Evolutionary conservation across 2,113 vertebrate species (phyloP).

Genomic region (Herpailurus yagouaroundi): DNA sequence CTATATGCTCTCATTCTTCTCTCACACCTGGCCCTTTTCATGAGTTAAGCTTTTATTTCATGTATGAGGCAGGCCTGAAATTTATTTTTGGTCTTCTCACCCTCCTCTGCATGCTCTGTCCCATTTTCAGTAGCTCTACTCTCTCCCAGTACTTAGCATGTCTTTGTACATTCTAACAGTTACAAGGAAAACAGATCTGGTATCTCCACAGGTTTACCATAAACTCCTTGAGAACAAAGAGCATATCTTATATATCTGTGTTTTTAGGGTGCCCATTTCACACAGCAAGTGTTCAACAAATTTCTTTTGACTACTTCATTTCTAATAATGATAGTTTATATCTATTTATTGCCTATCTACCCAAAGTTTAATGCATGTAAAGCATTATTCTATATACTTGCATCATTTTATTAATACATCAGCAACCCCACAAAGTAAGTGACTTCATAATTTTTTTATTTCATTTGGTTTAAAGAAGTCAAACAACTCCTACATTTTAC

Average conservation of each 20-base stretch:
- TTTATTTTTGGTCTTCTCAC: not conserved
- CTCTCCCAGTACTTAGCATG: not conserved
- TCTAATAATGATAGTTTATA: not conserved
- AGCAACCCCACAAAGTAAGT: not conserved
- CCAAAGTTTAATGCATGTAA: not conserved
- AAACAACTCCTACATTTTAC: not conserved
- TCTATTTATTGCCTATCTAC: not conserved
- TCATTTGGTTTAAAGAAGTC: not conserved
- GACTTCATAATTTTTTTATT: not conserved
- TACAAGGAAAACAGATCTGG: not conserved
- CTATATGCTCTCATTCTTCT: not conserved
- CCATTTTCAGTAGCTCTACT: not conserved
- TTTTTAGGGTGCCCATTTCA: not conserved
- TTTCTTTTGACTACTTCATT: not conserved
- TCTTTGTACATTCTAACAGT: not conserved
- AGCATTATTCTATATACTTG: not conserved
- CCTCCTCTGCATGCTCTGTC: not conserved
- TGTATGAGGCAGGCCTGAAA: not conserved
- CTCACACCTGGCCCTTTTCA: not conserved
- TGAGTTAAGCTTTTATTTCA: slow-evolving; percentile 29
- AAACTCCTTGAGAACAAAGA: not conserved
- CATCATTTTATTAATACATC: not conserved
- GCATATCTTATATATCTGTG: not conserved
- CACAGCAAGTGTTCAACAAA: not conserved
- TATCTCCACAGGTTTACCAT: not conserved